phyloP scores from a whole-genome alignment of 2,888 invertebrate species.

The Eupelmus urozonus region DNA sequence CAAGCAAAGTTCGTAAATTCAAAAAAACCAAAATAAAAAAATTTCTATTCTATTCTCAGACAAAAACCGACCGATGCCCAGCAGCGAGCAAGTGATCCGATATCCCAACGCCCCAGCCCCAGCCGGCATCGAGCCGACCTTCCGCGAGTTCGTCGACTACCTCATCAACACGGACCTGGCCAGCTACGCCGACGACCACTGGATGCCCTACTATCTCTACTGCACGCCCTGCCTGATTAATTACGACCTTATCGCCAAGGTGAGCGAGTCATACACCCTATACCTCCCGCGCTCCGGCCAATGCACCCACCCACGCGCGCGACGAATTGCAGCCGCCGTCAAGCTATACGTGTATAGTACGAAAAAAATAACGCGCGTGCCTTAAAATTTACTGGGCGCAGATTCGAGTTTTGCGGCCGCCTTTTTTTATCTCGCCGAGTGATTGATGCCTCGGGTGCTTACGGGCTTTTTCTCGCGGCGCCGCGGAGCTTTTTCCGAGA shows the following conservation, averaged over 20 bases:
- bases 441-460: slow-evolving; percentile 3
- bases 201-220: slow-evolving; percentile 80
- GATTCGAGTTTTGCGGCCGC: too few species aligned
- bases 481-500: too few species aligned
- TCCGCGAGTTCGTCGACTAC: slow-evolving; percentile 79
- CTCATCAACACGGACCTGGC: slow-evolving; percentile 77
- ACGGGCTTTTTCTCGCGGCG: too few species aligned
- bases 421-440: not conserved
- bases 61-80: slow-evolving; percentile 61
- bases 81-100: slow-evolving; percentile 65
- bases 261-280: slow-evolving; percentile 48
- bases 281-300: not conserved
- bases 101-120: slow-evolving; percentile 64
- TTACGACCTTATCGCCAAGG: slow-evolving; percentile 80
- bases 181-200: slow-evolving; percentile 80
- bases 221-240: slow-evolving; percentile 81
- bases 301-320: not conserved
- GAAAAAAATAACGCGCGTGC: too few species aligned
- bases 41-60: too few species aligned
- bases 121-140: slow-evolving; percentile 77
- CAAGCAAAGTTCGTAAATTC: too few species aligned
- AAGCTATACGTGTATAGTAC: too few species aligned
- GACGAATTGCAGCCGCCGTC: too few species aligned
- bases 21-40: too few species aligned
- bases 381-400: too few species aligned